These are phyloP conservation scores for Hemaris fuciformis DNA, from an alignment of 2,888 invertebrate species.

Conservation along the genomic window DNA sequence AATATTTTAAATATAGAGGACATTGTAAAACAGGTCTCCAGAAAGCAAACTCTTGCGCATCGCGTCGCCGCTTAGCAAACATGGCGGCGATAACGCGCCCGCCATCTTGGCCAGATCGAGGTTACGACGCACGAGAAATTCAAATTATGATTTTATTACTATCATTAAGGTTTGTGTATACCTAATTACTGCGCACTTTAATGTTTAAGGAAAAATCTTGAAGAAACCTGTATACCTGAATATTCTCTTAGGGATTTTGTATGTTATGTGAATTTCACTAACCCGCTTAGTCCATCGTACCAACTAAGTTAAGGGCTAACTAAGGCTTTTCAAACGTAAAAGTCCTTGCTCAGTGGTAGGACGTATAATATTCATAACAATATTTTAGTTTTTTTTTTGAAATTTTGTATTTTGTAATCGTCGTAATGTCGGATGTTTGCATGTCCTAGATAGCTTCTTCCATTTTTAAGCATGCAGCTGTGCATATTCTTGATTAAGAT, in stretches of 20 bases:
- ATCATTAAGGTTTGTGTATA: constrained; percentile 10
- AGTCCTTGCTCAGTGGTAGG: no score
- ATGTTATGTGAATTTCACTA: no score
- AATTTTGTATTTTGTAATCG: neutral
- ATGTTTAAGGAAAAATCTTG: no score
- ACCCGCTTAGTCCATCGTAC: no score
- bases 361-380: no score
- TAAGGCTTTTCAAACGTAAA: no score
- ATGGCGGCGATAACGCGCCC: constrained; percentile 72
- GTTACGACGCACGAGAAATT: constrained; percentile 66
- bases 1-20: constrained; percentile 58
- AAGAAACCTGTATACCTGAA: no score
- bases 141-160: constrained; percentile 65
- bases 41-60: constrained; percentile 77
- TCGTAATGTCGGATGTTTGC: neutral
- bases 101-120: constrained; percentile 77
- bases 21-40: constrained; percentile 71
- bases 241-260: no score
- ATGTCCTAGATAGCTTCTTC: neutral
- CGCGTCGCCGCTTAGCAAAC: constrained; percentile 58
- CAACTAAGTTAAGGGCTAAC: no score
- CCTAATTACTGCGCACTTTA: no score
- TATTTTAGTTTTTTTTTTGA: neutral
- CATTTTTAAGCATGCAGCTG: neutral
- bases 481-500: neutral